Evolutionary conservation across 2,888 invertebrate species (phyloP).

Genomic region (Eupeodes luniger): DNA sequence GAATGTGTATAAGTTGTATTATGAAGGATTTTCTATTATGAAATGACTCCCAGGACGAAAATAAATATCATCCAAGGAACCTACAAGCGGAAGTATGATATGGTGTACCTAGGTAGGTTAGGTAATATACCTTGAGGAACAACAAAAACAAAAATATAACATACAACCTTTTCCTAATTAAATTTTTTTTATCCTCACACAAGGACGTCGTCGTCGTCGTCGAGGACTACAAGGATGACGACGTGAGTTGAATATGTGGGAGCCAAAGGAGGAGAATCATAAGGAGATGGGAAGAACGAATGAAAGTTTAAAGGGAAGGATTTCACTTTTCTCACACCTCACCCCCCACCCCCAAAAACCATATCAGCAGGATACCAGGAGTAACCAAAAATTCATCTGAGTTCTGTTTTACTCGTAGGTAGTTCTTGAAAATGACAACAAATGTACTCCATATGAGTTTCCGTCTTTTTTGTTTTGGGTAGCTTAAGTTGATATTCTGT

Average conservation of each 20-base stretch:
- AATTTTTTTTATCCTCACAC: conserved; percentile 51
- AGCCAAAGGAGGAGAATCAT: neutral
- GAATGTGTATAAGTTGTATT: conserved; percentile 28
- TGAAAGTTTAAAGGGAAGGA: conserved; percentile 20
- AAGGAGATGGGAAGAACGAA: no score
- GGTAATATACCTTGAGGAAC: neutral
- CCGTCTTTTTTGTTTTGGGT: neutral
- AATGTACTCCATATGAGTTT: neutral
- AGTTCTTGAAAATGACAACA: conserved; percentile 23
- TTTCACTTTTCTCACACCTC: conserved; percentile 36
- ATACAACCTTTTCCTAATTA: conserved; percentile 46
- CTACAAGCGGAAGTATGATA: conserved; percentile 13
- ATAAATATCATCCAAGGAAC: conserved; percentile 45
- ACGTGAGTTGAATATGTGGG: conserved; percentile 36
- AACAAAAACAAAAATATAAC: neutral
- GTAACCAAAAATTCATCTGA: neutral
- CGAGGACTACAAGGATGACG: conserved; percentile 32
- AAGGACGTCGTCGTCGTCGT: conserved; percentile 6
- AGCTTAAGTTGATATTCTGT: conserved; percentile 46
- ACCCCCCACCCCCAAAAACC: neutral
- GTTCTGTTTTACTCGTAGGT: neutral
- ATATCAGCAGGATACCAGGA: neutral
- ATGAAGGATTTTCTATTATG: conserved; percentile 46
- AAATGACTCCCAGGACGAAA: conserved; percentile 46
- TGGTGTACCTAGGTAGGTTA: no score